These are phyloP conservation scores for Lingula anatina DNA, from an alignment of 2,888 invertebrate genomes.

Conservation along the genomic window DNA sequence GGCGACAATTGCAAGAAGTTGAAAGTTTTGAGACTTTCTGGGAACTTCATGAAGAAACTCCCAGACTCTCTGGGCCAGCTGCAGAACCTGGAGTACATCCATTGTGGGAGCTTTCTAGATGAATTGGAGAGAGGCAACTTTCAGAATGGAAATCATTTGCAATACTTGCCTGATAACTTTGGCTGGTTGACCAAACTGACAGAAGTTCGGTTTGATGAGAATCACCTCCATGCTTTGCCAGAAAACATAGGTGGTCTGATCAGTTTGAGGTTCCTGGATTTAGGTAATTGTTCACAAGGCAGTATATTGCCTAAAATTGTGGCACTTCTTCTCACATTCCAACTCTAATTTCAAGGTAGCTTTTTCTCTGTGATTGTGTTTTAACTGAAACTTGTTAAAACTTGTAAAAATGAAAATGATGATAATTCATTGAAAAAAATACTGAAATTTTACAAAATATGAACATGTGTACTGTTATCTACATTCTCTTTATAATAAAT, in stretches of 20 bases:
- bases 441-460: too few species aligned
- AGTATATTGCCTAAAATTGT: too few species aligned
- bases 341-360: too few species aligned
- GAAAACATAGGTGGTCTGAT: constrained; percentile 31
- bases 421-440: too few species aligned
- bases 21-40: constrained; percentile 25
- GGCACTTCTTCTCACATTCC: too few species aligned
- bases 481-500: too few species aligned
- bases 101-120: constrained; percentile 34
- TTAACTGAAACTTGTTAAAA: not conserved
- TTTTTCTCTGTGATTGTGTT: not conserved
- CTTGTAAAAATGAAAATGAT: too few species aligned
- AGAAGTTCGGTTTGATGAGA: constrained; percentile 34
- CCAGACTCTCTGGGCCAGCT: constrained; percentile 32
- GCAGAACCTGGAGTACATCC: constrained; percentile 22
- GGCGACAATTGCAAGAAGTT: constrained; percentile 17
- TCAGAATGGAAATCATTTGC: constrained; percentile 43
- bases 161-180: constrained; percentile 26
- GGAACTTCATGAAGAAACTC: constrained; percentile 30
- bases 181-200: constrained; percentile 21
- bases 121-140: constrained; percentile 36
- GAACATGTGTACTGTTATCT: too few species aligned
- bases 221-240: constrained; percentile 31
- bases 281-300: constrained; percentile 28
- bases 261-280: constrained; percentile 29